Evolutionary conservation across 2,113 vertebrate species (phyloP).

Genomic region (Sarotherodon lohbergeri): DNA sequence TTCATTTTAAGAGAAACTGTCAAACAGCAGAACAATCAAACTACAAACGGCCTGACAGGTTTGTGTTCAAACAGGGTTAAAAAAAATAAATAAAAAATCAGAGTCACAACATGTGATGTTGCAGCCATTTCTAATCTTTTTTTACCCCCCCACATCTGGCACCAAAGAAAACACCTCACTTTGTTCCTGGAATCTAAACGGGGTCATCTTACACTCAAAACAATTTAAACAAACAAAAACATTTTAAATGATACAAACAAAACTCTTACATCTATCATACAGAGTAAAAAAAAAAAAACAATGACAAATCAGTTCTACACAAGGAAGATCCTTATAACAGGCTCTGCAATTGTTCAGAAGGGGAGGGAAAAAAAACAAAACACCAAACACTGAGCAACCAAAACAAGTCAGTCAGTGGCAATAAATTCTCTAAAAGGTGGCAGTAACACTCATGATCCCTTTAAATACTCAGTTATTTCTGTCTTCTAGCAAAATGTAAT

Average conservation of each 20-base stretch:
- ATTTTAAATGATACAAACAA: constrained; percentile 53
- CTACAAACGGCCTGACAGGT: constrained; percentile 12
- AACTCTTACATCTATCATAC: constrained; percentile 65
- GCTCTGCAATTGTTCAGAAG: constrained; percentile 59
- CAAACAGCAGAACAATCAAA: constrained; percentile 26
- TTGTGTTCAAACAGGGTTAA: constrained; percentile 17
- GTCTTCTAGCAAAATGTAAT: constrained; percentile 35
- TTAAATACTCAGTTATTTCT: constrained; percentile 38
- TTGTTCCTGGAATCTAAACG: constrained; percentile 71
- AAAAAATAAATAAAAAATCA: neutral
- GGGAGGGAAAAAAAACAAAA: neutral
- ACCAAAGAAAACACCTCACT: constrained; percentile 58
- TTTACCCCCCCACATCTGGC: constrained; percentile 41
- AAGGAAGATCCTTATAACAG: constrained; percentile 63
- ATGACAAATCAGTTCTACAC: constrained; percentile 57
- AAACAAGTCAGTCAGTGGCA: constrained; percentile 48
- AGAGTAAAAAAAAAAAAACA: constrained; percentile 52
- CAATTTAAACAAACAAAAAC: constrained; percentile 53
- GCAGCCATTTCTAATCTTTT: constrained; percentile 52
- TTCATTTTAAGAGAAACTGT: constrained; percentile 15
- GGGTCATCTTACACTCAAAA: constrained; percentile 55
- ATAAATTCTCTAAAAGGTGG: constrained; percentile 44
- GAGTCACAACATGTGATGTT: constrained; percentile 57
- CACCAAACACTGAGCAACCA: constrained; percentile 32
- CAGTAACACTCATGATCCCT: constrained; percentile 56